Evolutionary conservation across 2,113 vertebrate genomes (phyloP), one percentile per base, ranked within the genome.

Genomic region (Coptodon rendalli): DNA sequence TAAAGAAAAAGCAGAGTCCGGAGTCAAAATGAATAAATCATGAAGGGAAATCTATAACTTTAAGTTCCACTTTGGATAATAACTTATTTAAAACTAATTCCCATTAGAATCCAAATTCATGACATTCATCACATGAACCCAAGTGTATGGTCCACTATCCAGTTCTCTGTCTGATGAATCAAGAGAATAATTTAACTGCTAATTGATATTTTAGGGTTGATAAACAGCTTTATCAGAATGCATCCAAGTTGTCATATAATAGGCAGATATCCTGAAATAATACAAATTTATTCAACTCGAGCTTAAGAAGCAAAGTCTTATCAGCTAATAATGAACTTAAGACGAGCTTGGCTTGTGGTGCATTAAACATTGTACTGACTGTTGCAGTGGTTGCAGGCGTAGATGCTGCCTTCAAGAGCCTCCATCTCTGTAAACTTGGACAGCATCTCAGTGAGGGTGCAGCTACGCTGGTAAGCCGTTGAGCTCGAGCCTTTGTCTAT

Each of bases 391-490:
- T 99, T 98, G 83, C 98, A 99, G n/a, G 98, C 98, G 13, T 99
- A 99, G 93, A 99, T 98, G 94, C 97, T 97, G 52, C 99, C 99
- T 94, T 99, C 98, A 88, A 99, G 97, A 71, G 98, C 98, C 93
- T 99, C 99, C 2, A 98, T 99, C 96, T 99, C 99, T 1, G 99
- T 99, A 96, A 99, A 99, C 95, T 99, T 99, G 95, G 98, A 98
- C 95, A 99, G 90, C 99, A 99, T 99, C 93, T 99, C 99, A 0
- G 98, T 99, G 81, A 99, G 97, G 88, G 97, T 96, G 96, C 99
- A 99, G 97, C 98, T 97, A 16, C 96, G 96, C 88, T 97, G 97
- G 89, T 94, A 96, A 56, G 96, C 93, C 16, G 94, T 92, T 4
- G 97, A 92, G 24, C 97, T 97, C 19, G 97, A 73, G 5, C 97